Base-by-base conservation (phyloP, 2,797 vertebrate genomes). In the Mareca strepera region DNA sequence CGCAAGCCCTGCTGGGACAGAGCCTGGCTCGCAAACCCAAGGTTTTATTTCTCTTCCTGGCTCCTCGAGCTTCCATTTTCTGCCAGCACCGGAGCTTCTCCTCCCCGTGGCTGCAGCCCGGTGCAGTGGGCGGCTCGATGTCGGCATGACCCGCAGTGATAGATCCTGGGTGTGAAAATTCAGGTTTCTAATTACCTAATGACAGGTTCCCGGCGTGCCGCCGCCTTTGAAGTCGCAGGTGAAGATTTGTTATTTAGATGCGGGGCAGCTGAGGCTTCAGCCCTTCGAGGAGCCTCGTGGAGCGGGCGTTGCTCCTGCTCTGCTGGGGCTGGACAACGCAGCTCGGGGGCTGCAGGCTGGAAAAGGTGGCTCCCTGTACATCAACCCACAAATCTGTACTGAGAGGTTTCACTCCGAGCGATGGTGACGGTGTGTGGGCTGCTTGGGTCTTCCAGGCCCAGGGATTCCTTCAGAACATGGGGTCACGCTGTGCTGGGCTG, bases 41-140 rank as follows among this genome's bases (percentile, higher is more conserved):
- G 59, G 69, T 62, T 95, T 91, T 89, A n/a, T 70, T 96, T 84
- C 37, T 77, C 16, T 85, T 93, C 56, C 44, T 58, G 39, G 53
- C 41, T 92, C 84, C 72, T 74, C 53, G 12, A 86, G 41, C 50
- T 84, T 28, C 68, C 28, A 2, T 58, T 62, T 82, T 67, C 62
- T 48, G 18, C 75, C 6, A 6, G 16, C n/a, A 2, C 35, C 75
- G 58, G 37, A 44, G 60, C 17, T 37, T 90, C 25, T 43, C 50
- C 82, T 22, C 9, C 0, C 66, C 28, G 0, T 93, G 4, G 8
- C 59, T 26, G 23, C 41, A 70, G 64, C 16, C 17, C 33, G 50
- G 79, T 83, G 43, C 44, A 62, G 2, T n/a, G 74, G 26, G 52
- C 59, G 53, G 28, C 75, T 86, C 2, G 18, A 31, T 74, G 59